Conservation (phyloP, 2,797 vertebrate species). For the Leontocebus nigricollis region DNA sequence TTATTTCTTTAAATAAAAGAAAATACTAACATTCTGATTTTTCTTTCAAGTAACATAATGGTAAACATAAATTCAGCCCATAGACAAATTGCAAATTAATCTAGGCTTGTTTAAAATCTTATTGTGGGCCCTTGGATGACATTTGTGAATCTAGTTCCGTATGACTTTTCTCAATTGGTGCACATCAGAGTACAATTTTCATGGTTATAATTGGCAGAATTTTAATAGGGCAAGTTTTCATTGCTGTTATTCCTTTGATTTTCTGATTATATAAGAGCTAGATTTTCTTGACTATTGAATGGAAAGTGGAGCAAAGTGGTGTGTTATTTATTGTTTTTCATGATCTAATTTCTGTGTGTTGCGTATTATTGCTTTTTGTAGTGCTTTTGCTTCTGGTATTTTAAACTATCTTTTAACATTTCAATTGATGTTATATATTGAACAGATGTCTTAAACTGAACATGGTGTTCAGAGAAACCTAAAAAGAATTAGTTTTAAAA, state of each 20-base stretch:
- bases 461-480: constrained; percentile 6
- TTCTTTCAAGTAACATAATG: constrained; percentile 18
- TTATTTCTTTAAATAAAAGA: neutral
- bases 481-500: constrained; percentile 41
- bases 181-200: neutral
- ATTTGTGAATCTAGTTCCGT: neutral
- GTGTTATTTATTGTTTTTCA: neutral
- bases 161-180: neutral
- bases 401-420: constrained; percentile 58
- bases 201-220: neutral
- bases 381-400: constrained; percentile 21
- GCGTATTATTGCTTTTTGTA: neutral
- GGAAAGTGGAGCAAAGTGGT: neutral
- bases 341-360: constrained; percentile 1
- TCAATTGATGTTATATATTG: constrained; percentile 33
- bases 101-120: neutral
- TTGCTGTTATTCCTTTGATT: neutral
- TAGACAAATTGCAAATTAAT: constrained; percentile 6
- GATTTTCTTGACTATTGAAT: neutral
- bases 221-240: neutral
- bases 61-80: neutral
- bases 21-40: neutral
- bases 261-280: neutral
- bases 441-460: constrained; percentile 32
- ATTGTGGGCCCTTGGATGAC: neutral